Percentiles rank a stretch among this genome's conserved stretches.
phyloP scores from a whole-genome alignment of 2,888 invertebrate genomes.

The Erebia palarica region DNA sequence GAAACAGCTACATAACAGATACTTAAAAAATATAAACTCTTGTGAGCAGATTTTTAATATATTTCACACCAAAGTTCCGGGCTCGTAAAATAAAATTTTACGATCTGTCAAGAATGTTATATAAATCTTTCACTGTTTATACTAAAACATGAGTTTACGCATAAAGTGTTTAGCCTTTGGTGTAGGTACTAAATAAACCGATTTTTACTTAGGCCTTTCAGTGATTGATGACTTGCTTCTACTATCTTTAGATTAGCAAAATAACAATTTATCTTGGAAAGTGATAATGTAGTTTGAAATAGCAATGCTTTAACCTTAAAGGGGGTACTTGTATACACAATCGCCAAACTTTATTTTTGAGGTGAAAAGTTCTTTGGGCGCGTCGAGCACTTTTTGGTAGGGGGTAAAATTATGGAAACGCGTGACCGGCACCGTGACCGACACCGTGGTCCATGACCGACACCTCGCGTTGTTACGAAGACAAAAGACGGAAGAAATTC shows the following conservation, averaged over 20 bases:
- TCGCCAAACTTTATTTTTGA: too few relatives aligned
- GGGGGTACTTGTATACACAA: neutral
- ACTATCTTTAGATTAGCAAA: neutral
- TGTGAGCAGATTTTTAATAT: conserved; percentile 19
- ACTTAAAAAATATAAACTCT: conserved; percentile 23
- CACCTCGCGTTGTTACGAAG: too few relatives aligned
- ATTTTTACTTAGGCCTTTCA: neutral
- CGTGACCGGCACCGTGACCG: too few relatives aligned
- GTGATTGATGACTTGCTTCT: neutral
- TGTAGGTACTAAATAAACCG: conserved; percentile 9
- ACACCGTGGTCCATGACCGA: too few relatives aligned
- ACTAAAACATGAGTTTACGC: conserved; percentile 14
- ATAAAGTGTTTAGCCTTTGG: conserved; percentile 14
- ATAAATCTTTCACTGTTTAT: conserved; percentile 28
- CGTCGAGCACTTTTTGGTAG: too few relatives aligned
- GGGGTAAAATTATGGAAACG: too few relatives aligned
- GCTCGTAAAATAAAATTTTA: conserved; percentile 35
- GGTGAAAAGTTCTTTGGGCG: too few relatives aligned
- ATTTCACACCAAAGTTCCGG: conserved; percentile 20
- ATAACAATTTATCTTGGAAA: neutral
- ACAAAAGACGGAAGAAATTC: too few relatives aligned
- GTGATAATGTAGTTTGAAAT: neutral
- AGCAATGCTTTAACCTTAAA: neutral
- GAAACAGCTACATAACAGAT: conserved; percentile 12
- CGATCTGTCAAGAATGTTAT: conserved; percentile 27